phyloP scores from a whole-genome alignment of 2,888 invertebrate species.

The Falcaria lacertinaria region DNA sequence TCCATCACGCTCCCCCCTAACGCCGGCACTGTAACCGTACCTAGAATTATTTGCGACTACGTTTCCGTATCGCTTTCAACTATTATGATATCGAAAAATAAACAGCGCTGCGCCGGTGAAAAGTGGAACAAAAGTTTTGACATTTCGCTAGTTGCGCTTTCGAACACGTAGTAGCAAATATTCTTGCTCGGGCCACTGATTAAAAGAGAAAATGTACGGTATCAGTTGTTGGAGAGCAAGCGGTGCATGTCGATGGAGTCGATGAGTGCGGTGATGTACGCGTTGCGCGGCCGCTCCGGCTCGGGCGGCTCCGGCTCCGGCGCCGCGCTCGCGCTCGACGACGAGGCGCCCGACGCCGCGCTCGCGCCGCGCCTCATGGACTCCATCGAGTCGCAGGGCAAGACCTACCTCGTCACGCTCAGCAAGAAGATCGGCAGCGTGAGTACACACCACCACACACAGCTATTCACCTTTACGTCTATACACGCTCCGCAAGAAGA shows the following conservation, averaged over 20 bases:
- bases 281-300: slow-evolving; percentile 24
- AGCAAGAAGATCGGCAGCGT: slow-evolving; percentile 67
- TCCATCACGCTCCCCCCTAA: no score
- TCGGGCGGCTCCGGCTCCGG: slow-evolving; percentile 18
- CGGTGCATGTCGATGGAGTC: slow-evolving; percentile 54
- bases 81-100: no score
- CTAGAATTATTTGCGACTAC: no score
- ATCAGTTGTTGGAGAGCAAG: slow-evolving; percentile 53
- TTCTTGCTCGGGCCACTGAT: no score
- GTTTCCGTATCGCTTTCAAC: no score
- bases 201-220: background rate
- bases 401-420: slow-evolving; percentile 66
- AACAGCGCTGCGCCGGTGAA: no score
- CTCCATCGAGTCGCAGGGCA: slow-evolving; percentile 65
- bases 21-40: no score
- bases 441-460: slow-evolving; percentile 14
- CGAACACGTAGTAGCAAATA: no score
- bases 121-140: no score
- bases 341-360: slow-evolving; percentile 29
- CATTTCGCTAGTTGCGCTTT: no score
- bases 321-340: slow-evolving; percentile 15
- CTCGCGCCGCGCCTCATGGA: slow-evolving; percentile 62
- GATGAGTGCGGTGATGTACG: slow-evolving; percentile 47
- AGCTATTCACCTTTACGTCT: no score
- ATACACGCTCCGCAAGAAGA: no score